These are phyloP conservation scores for Stenichneumon culpator DNA, from an alignment of 2,888 invertebrate species.

Conservation along the genomic window DNA sequence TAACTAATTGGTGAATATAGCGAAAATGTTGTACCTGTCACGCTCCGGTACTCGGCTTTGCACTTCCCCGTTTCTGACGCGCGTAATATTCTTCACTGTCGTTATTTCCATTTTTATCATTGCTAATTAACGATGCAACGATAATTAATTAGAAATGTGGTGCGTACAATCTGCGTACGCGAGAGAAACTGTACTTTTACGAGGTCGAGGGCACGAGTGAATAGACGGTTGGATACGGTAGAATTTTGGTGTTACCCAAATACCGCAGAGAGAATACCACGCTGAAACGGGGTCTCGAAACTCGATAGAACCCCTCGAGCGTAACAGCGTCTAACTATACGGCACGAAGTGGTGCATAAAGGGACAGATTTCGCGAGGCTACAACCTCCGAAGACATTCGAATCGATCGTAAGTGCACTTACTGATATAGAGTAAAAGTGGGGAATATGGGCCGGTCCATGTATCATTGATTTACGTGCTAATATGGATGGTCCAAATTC, in stretches of 20 bases:
- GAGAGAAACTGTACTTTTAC: background rate
- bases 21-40: background rate
- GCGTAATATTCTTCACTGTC: background rate
- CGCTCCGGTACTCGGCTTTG: slow-evolving; percentile 1
- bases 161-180: background rate
- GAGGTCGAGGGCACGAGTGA: background rate
- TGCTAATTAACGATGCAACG: background rate
- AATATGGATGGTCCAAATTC: too few relatives aligned
- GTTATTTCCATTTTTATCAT: background rate
- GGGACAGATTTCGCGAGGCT: slow-evolving; percentile 27
- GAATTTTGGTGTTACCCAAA: background rate
- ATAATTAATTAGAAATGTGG: background rate
- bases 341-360: slow-evolving; percentile 32
- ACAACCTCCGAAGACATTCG: slow-evolving; percentile 31
- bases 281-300: background rate
- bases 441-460: too few relatives aligned
- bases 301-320: background rate
- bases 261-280: background rate
- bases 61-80: background rate
- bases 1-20: slow-evolving; percentile 1
- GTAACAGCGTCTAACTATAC: background rate
- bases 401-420: slow-evolving; percentile 66
- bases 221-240: background rate
- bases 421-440: slow-evolving; percentile 21
- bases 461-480: too few relatives aligned